These are phyloP conservation scores for Merops nubicus DNA, from an alignment of 2,113 vertebrate genomes.

Conservation along the genomic window DNA sequence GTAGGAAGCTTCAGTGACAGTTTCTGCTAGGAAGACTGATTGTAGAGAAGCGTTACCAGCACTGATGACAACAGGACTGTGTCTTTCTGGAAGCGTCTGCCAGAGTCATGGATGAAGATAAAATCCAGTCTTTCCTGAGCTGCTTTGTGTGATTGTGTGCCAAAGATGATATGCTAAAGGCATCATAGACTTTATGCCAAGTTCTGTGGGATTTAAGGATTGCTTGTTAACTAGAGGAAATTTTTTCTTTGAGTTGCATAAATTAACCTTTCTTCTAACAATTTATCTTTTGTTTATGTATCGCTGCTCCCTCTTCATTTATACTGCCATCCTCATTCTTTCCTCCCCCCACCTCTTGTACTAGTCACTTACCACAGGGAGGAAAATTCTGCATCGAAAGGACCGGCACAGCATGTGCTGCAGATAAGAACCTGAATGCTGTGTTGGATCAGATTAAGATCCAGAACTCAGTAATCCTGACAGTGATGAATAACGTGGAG, in stretches of 20 bases:
- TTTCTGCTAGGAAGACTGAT: neutral
- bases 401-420: neutral
- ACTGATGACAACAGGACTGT: neutral
- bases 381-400: neutral
- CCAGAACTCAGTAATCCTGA: neutral
- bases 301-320: constrained; percentile 33
- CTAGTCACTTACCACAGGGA: neutral
- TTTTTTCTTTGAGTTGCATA: constrained; percentile 34
- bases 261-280: constrained; percentile 57
- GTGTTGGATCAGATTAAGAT: neutral
- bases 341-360: too few relatives aligned
- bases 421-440: neutral
- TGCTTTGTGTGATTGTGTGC: neutral
- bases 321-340: neutral
- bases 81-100: neutral
- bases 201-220: neutral
- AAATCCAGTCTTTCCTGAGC: neutral
- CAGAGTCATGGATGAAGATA: constrained; percentile 13
- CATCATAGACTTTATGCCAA: neutral
- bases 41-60: neutral
- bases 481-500: neutral
- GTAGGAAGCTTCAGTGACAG: neutral
- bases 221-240: neutral
- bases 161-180: constrained; percentile 1
- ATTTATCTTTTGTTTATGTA: constrained; percentile 48